Percentiles rank a stretch among this genome's conserved stretches.
Evolutionary conservation across 1,140 invertebrate species (phyloP).

Genomic region (Atta colombica): DNA sequence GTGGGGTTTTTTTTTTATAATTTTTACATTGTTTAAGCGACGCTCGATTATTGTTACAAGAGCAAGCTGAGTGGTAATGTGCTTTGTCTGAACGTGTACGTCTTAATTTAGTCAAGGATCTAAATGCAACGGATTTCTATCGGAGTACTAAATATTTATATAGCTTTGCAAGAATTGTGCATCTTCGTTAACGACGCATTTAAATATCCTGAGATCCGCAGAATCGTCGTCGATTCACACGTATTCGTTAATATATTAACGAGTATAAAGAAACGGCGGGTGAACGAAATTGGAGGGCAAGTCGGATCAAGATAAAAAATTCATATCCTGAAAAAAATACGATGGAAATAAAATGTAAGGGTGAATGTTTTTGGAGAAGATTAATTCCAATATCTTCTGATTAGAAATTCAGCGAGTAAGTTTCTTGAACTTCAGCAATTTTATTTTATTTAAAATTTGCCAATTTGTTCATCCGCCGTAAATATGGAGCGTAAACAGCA

Average conservation of each 20-base stretch:
- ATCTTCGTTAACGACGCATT: slow-evolving; percentile 48
- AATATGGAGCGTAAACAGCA: slow-evolving; percentile 4
- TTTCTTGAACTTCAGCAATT: slow-evolving; percentile 16
- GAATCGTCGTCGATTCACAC: slow-evolving; percentile 19
- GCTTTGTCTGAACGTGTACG: slow-evolving; percentile 16
- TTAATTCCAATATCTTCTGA: not conserved
- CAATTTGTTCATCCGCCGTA: slow-evolving; percentile 33
- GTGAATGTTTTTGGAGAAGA: not conserved
- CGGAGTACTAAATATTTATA: slow-evolving; percentile 46
- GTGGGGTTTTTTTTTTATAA: slow-evolving; percentile 37
- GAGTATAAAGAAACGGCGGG: slow-evolving; percentile 6
- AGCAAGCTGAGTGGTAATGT: not conserved
- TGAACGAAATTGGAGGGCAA: slow-evolving; percentile 18
- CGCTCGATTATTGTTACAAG: slow-evolving; percentile 9
- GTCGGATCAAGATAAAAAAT: slow-evolving; percentile 11
- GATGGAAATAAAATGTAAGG: not conserved
- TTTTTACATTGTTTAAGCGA: slow-evolving; percentile 39
- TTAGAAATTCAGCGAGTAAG: not conserved
- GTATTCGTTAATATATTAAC: slow-evolving; percentile 29
- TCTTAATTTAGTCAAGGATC: slow-evolving; percentile 21
- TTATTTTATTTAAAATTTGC: not conserved
- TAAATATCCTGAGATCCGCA: not conserved
- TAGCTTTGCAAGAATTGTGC: slow-evolving; percentile 7
- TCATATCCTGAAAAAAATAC: not conserved
- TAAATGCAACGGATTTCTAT: slow-evolving; percentile 36